Evolutionary conservation across 2,888 invertebrate genomes (phyloP), one percentile per base, ranked within the genome.

Genomic region (Cybosia mesomella): DNA sequence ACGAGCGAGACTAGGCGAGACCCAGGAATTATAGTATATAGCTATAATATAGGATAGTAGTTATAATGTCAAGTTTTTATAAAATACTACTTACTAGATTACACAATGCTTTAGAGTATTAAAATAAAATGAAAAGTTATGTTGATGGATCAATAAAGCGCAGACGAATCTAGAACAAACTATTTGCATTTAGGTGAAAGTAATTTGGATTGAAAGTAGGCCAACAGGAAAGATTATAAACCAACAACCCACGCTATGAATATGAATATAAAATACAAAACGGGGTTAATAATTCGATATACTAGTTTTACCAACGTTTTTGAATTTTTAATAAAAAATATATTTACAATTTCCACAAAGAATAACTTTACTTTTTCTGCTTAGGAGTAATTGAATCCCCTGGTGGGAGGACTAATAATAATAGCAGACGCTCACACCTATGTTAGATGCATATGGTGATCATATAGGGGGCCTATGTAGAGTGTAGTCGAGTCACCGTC

Each of bases 191-290:
- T 39, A 59, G 36, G 36, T 39, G 22, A 59, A 22, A 39, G 36
- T 36, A 59, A 58, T 58, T 21, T 58, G 8, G 36, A 34, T 21
- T 36, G 36, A 39, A 39, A 59, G 39, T 22, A 59, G 59, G 39
- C 10, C 24, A 59, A 39, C 39, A 24, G 22, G 24, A 59, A 54
- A 36, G 36, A 49, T 34, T 57, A 24, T 28, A 64, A 59, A 64
- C 64, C 53, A 54, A 22, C 28, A 54, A 59, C 68, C 58, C 32
- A 63, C 54, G 22, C 49, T 62, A 34, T 43, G 32, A 34, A 57
- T 62, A 34, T 43, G 32, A 34, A 57, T 24, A 39, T 59, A 39
- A 59, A 59, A 39, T 59, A 39, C 3, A 39, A 59, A 39, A 39
- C 59, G 39, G 39, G 39, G 24, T 8, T 39, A 59, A 39, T 39